Evolutionary conservation across 1,140 invertebrate species (phyloP).

Genomic region (Homarus americanus): DNA sequence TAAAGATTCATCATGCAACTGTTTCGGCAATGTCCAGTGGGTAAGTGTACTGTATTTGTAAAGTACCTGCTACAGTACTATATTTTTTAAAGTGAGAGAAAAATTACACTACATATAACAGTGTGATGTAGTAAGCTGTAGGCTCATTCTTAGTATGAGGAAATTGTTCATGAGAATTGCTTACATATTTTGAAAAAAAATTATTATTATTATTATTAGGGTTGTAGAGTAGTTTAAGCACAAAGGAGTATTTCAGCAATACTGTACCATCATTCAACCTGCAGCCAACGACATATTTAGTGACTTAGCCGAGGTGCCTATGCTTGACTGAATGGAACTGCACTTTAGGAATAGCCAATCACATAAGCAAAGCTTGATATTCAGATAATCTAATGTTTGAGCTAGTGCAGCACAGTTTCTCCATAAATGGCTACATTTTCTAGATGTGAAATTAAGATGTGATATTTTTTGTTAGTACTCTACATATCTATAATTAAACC

Average conservation of each 20-base stretch:
- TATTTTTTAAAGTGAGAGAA: too few relatives aligned
- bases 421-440: not conserved
- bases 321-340: conserved; percentile 18
- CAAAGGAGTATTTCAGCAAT: not conserved
- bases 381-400: not conserved
- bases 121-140: not conserved
- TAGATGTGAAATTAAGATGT: not conserved
- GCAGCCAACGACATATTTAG: not conserved
- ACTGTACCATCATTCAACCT: not conserved
- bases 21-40: not conserved
- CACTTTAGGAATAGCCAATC: conserved; percentile 10
- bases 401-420: not conserved
- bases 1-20: not conserved
- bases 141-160: not conserved
- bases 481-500: too few relatives aligned
- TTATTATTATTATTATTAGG: not conserved
- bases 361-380: not conserved
- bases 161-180: not conserved
- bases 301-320: conserved; percentile 11
- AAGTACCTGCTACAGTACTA: too few relatives aligned
- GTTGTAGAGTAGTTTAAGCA: not conserved
- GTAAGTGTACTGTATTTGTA: not conserved
- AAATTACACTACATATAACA: not conserved
- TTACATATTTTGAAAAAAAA: not conserved
- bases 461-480: not conserved